Evolutionary conservation across 2,888 invertebrate species (phyloP).

Genomic region (Netelia fuscicornis): DNA sequence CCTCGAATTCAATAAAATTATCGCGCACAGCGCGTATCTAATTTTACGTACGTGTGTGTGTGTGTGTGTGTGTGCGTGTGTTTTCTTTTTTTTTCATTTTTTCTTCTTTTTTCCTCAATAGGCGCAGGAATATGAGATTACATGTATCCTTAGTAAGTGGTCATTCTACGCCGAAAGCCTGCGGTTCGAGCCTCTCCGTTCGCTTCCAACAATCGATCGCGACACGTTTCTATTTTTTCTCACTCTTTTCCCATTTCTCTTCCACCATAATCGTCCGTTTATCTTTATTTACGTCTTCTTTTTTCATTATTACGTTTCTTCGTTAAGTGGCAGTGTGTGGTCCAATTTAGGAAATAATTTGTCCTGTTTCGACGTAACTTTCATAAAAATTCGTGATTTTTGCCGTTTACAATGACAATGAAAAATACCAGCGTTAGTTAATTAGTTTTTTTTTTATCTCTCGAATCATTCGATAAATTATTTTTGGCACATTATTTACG

Average conservation of each 20-base stretch:
- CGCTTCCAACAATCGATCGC: too few relatives aligned
- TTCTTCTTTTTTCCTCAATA: conserved; percentile 60
- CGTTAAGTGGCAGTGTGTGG: conserved; percentile 77
- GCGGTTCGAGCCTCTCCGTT: conserved; percentile 76
- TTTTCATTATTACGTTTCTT: conserved; percentile 25
- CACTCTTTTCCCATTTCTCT: background rate
- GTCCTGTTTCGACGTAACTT: conserved; percentile 65
- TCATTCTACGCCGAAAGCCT: conserved; percentile 80
- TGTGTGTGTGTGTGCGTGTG: background rate
- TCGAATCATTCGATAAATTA: conserved; percentile 33
- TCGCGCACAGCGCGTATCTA: conserved; percentile 27
- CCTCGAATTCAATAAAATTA: conserved; percentile 32
- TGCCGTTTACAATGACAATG: too few relatives aligned
- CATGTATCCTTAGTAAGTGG: conserved; percentile 77
- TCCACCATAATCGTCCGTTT: conserved; percentile 17
- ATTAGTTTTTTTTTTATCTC: background rate
- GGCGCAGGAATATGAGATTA: conserved; percentile 75
- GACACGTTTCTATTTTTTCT: background rate
- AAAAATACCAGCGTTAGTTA: background rate
- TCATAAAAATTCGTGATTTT: conserved; percentile 63
- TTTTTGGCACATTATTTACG: conserved; percentile 61
- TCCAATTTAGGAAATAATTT: conserved; percentile 71
- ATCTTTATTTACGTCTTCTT: conserved; percentile 10
- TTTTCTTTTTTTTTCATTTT: background rate
- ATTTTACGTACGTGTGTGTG: background rate